Evolutionary conservation across 2,888 invertebrate genomes (phyloP), one percentile per base, ranked within the genome.

Genomic region (Sycophila texana): DNA sequence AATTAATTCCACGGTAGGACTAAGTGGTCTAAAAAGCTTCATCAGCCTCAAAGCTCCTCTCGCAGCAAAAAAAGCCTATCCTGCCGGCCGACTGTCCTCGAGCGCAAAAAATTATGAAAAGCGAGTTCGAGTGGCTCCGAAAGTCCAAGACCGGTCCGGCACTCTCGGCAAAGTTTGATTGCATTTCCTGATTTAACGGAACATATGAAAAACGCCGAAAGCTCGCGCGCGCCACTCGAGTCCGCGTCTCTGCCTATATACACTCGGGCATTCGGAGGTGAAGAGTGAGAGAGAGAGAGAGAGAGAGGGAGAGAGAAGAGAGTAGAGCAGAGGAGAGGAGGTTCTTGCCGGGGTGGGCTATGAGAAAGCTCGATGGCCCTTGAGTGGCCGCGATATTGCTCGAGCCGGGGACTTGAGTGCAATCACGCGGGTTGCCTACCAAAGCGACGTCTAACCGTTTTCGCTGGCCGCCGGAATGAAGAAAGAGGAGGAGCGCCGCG

Each of bases 371-470:
- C 89, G 87, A 90, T 90, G 89, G 84, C 88, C 88, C 90, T 90
- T 87, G 88, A 90, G 88, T 88, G 87, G 88, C 86, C 87, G 85
- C 87, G 89, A 90, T 90, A 90, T 90, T 90, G 89, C 90, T 86
- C 84, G 85, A 58, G 84, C 84, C 83, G 83, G 83, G 85, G 86
- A 88, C 88, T 90, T 89, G 88, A 90, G 89, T 89, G 89, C 88
- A 90, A 89, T 90, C 87, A 87, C 85, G 86, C 83, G 84, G 82
- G n/a, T 68, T 75, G 72, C 78, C 58, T 73, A 78, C 63, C 71
- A 65, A 75, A 78, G 60, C 74, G 68, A 51, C 76, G 63, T 65
- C 77, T 74, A 73, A 77, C 73, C 61, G 61, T 74, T 77, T 67
- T 72, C 66, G 71, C 49, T 39, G 57, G 22, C 55, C 39, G 26